Evolutionary conservation across 2,888 invertebrate genomes (phyloP).

Genomic region (Dryococelus australis): DNA sequence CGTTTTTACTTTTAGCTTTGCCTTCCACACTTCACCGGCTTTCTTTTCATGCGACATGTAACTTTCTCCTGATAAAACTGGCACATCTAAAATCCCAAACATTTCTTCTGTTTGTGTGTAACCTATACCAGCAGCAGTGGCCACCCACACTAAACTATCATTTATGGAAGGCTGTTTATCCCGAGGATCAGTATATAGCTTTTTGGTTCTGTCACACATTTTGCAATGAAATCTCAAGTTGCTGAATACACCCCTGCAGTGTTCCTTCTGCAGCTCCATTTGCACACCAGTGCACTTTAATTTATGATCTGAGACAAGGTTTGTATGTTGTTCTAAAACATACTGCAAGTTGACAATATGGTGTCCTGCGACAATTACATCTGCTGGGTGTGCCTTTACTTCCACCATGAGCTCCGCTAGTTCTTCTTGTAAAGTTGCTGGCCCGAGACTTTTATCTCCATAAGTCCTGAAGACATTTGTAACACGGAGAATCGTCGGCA

Average conservation of each 20-base stretch:
- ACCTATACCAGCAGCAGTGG: not conserved
- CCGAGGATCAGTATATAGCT: not conserved
- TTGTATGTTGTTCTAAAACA: not conserved
- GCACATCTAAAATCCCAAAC: not conserved
- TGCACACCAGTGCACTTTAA: no score
- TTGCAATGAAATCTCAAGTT: not conserved
- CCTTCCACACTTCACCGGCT: not conserved
- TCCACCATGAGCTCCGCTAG: not conserved
- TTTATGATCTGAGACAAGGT: no score
- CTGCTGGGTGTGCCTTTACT: not conserved
- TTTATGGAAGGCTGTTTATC: not conserved
- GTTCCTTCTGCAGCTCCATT: no score
- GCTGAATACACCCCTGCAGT: no score
- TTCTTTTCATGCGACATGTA: not conserved
- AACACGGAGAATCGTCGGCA: not conserved
- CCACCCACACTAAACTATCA: not conserved
- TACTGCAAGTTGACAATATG: not conserved
- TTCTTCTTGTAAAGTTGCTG: not conserved
- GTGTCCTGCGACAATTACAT: not conserved
- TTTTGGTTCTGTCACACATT: not conserved
- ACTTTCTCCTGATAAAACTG: not conserved
- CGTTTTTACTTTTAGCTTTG: not conserved
- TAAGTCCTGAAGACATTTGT: not conserved
- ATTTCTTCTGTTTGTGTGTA: not conserved
- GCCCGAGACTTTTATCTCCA: not conserved